Base-by-base conservation (phyloP, 2,888 invertebrate species). In the Drosophila fulvimacula region DNA sequence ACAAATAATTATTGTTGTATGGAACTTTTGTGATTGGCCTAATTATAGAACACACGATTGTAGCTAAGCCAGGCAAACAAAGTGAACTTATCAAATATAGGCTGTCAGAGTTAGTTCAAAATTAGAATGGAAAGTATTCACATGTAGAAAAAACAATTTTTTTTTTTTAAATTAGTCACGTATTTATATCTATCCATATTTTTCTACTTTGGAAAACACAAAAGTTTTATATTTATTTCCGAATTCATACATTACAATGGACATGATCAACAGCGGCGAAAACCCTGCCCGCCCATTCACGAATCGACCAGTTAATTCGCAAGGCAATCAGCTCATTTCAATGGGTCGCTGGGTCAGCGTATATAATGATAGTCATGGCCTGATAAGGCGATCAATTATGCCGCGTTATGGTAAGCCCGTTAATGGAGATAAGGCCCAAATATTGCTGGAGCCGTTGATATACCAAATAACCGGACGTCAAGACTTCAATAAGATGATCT, bases 341-440 rank as follows among this genome's bases (percentile, higher is more conserved):
- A 63, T 39, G 61, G 79, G 75, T 24, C 79, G 77, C 7, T 74
- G 67, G 70, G 62, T 77, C 6, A 52, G 38, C 11, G 49, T 42
- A 0, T 68, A 58, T 11, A 21, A 44, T 5, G 10, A 19, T 0
- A 1, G 0, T 0, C 19, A 63, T 0, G 76, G 72, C 2, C 11
- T 66, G 1, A 6, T 34, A 0, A 66, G 32, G 5, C 76, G 72
- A 7, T 24, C 56, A 19, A 61, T 79, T 7, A 10, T 30, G 5
- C 76, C 77, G 2, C 63, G 53, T 17, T 76, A 52, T n/a, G 58
- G 56, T 0, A 11, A n/a, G 0, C 15, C 19, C 0, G 17, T 39
- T 3, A 1, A 13, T 5, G 42, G 5, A 0, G 56, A 65, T 1
- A 42, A 15, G 3, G 39, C 44, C 1, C 44, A 62, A 5, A 13